Conservation (phyloP, 2,888 invertebrate species). For the Drosophila atripex region DNA sequence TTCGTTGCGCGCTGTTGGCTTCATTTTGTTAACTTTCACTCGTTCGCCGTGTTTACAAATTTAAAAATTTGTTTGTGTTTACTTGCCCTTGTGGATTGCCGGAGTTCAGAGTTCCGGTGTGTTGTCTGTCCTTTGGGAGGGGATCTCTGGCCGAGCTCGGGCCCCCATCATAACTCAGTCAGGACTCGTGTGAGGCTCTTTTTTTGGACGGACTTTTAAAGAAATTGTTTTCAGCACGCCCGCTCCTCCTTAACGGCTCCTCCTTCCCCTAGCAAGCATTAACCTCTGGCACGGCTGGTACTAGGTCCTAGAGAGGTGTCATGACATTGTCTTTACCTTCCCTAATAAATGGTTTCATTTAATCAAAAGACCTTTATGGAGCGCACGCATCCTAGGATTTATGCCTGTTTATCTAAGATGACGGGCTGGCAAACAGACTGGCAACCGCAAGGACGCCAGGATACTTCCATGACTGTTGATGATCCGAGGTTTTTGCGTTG, state of each 20-base stretch:
- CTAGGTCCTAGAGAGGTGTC: conserved; percentile 49
- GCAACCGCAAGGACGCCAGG: conserved; percentile 26
- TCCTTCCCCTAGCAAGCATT: conserved; percentile 11
- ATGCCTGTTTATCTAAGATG: conserved; percentile 56
- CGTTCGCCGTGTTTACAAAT: conserved; percentile 74
- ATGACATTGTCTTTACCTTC: conserved; percentile 71
- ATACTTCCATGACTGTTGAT: conserved; percentile 47
- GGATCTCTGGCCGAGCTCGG: conserved; percentile 26
- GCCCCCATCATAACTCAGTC: conserved; percentile 62
- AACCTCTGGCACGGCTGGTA: conserved; percentile 25
- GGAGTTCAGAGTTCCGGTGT: neutral
- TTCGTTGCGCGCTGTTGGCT: conserved; percentile 48
- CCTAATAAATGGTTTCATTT: conserved; percentile 77
- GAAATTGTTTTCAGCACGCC: conserved; percentile 67
- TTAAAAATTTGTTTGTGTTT: conserved; percentile 77
- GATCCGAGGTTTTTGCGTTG: conserved; percentile 48
- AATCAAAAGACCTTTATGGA: conserved; percentile 73
- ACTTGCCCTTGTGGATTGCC: conserved; percentile 44
- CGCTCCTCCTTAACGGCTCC: neutral
- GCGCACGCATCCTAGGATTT: conserved; percentile 55
- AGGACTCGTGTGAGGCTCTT: conserved; percentile 17
- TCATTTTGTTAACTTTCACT: conserved; percentile 55
- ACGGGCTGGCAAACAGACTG: conserved; percentile 28
- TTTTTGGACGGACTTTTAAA: conserved; percentile 60
- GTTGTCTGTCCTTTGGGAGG: conserved; percentile 8